phyloP scores from a whole-genome alignment of 2,797 vertebrate species.

The Aldrovandia affinis region DNA sequence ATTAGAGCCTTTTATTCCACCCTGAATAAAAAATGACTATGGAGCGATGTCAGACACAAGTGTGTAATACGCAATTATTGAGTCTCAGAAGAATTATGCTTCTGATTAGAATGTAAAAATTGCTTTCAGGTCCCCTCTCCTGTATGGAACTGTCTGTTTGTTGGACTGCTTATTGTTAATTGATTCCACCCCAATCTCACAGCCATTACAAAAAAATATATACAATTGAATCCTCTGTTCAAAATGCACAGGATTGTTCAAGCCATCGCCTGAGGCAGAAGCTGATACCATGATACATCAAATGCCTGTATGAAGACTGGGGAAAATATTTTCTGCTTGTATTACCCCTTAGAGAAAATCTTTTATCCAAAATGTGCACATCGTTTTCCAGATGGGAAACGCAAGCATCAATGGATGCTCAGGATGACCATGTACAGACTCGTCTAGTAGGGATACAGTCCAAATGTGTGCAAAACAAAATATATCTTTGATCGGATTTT shows the following conservation, averaged over 20 bases:
- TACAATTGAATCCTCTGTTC: background rate
- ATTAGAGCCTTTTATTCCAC: too few species aligned
- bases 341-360: background rate
- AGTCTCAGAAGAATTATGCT: too few species aligned
- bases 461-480: background rate
- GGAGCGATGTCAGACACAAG: too few species aligned
- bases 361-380: background rate
- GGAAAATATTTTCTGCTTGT: background rate
- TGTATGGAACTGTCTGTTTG: background rate
- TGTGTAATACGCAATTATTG: too few species aligned
- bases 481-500: background rate
- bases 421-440: background rate
- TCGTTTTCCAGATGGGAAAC: conserved; percentile 1
- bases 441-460: background rate
- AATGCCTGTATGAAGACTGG: background rate
- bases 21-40: too few species aligned
- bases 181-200: background rate
- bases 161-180: background rate
- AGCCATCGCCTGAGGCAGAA: conserved; percentile 1
- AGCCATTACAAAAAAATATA: background rate
- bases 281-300: background rate
- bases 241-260: conserved; percentile 6
- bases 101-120: background rate
- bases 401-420: background rate
- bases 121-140: background rate